These are phyloP conservation scores for Bombus consobrinus DNA, from an alignment of 1,140 invertebrate genomes.

Conservation along the genomic window DNA sequence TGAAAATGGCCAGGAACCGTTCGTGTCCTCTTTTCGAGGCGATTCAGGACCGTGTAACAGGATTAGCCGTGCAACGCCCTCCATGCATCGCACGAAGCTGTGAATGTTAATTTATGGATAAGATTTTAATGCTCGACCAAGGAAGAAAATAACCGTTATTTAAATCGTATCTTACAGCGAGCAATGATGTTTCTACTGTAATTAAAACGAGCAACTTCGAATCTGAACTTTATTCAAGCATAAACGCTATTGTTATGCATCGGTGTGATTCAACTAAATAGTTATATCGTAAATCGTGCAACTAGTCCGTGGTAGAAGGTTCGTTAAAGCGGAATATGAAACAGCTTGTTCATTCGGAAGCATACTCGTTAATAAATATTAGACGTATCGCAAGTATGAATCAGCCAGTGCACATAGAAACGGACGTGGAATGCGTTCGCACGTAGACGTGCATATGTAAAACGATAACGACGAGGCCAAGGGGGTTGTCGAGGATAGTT, in stretches of 20 bases:
- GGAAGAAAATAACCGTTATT: neutral
- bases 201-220: neutral
- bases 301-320: too few species aligned
- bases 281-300: neutral
- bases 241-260: neutral
- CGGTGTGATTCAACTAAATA: neutral
- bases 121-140: too few species aligned
- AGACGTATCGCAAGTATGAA: constrained; percentile 3
- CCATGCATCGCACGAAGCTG: too few species aligned
- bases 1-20: neutral
- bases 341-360: neutral
- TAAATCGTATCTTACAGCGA: neutral
- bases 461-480: constrained; percentile 25
- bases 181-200: neutral
- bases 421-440: neutral
- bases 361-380: constrained; percentile 27
- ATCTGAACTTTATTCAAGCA: constrained; percentile 4
- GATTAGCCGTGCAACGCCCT: too few species aligned
- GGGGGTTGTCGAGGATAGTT: too few species aligned
- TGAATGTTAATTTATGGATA: too few species aligned
- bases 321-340: neutral
- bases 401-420: neutral
- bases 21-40: neutral
- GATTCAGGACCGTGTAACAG: too few species aligned
- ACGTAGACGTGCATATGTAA: neutral